Evolutionary conservation across 2,888 invertebrate species (phyloP).

Genomic region (Cerastoderma edule): DNA sequence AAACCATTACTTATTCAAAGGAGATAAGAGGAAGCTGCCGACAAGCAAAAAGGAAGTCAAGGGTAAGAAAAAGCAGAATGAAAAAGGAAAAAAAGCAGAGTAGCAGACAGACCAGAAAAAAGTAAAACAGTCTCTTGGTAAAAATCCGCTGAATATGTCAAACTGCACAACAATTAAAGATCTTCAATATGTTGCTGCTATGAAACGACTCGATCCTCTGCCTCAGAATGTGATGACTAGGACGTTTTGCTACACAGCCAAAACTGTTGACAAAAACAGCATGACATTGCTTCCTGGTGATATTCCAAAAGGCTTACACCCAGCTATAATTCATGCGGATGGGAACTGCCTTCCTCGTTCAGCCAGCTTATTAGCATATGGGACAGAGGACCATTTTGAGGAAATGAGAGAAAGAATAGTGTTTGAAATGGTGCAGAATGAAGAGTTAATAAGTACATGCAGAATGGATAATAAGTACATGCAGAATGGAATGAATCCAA

Average conservation of each 20-base stretch:
- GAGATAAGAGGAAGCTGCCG: neutral
- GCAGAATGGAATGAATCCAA: neutral
- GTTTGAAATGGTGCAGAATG: slow-evolving; percentile 10
- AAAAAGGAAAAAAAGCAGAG: too few species aligned
- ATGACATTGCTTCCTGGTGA: neutral
- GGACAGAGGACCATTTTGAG: neutral
- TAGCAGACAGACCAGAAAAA: neutral
- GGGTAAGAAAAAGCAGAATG: too few species aligned
- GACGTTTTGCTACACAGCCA: slow-evolving; percentile 22
- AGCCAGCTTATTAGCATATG: slow-evolving; percentile 25
- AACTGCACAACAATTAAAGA: neutral
- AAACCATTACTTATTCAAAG: neutral
- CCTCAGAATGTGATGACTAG: neutral
- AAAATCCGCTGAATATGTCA: neutral
- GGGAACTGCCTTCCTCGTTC: slow-evolving; percentile 23
- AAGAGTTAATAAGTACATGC: too few species aligned
- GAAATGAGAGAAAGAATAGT: slow-evolving; percentile 30
- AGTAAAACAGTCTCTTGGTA: neutral
- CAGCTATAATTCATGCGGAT: slow-evolving; percentile 12
- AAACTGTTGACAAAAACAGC: slow-evolving; percentile 16
- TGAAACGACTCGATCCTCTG: neutral
- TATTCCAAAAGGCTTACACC: slow-evolving; percentile 1
- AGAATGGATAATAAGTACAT: slow-evolving; percentile 7
- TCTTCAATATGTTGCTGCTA: neutral
- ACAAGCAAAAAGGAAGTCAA: too few species aligned